phyloP scores from a whole-genome alignment of 2,888 invertebrate species.

The Mesorhabditis belari region DNA sequence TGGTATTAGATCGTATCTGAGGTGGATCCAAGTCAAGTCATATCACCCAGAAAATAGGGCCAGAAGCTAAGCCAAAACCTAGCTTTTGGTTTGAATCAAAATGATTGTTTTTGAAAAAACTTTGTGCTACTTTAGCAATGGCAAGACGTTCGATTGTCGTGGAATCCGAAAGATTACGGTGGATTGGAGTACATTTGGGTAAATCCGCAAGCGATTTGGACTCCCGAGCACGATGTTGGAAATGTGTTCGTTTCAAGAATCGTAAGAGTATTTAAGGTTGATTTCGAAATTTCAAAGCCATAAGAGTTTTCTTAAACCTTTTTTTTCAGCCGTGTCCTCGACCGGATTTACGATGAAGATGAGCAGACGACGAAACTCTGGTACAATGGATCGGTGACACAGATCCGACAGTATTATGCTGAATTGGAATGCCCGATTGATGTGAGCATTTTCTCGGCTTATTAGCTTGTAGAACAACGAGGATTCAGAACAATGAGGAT shows the following conservation, averaged over 20 bases:
- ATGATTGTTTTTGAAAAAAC: too few species aligned
- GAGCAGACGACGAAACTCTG: background rate
- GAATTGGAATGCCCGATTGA: background rate
- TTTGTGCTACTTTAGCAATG: background rate
- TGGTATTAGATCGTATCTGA: too few species aligned
- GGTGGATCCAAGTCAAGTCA: too few species aligned
- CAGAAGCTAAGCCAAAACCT: too few species aligned
- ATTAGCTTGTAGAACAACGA: too few species aligned
- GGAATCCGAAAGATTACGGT: background rate
- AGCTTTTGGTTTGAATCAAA: too few species aligned
- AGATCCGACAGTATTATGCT: background rate
- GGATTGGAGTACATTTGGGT: background rate
- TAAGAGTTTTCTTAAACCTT: too few species aligned
- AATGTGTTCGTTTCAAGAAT: background rate
- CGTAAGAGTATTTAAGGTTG: too few species aligned
- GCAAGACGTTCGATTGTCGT: background rate
- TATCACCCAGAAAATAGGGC: too few species aligned
- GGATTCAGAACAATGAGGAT: too few species aligned
- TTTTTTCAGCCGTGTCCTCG: background rate
- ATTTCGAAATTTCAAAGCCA: background rate
- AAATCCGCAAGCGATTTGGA: background rate
- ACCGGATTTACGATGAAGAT: background rate
- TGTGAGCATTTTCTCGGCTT: too few species aligned
- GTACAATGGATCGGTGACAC: background rate
- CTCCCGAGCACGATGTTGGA: background rate